Percentiles rank a stretch among this genome's conserved stretches.
These are phyloP conservation scores for Xenopus petersii DNA, from an alignment of 2,797 vertebrate genomes.

Conservation along the genomic window DNA sequence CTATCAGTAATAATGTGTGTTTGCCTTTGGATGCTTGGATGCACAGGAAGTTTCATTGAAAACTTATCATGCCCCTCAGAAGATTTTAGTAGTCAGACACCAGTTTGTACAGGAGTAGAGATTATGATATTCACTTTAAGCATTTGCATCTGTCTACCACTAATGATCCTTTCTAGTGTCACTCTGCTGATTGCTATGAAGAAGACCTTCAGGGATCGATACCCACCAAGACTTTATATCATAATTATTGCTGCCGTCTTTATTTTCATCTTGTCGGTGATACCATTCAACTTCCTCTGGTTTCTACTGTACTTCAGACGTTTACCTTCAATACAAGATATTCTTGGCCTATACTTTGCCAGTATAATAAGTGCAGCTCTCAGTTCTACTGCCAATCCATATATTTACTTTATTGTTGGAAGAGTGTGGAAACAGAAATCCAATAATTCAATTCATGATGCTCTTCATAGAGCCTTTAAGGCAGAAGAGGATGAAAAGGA, in stretches of 20 bases:
- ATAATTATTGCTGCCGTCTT: slow-evolving; percentile 28
- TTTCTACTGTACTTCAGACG: slow-evolving; percentile 25
- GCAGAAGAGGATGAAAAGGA: slow-evolving; percentile 3
- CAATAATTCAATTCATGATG: slow-evolving; percentile 9
- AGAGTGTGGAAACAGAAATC: slow-evolving; percentile 14
- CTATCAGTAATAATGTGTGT: not conserved
- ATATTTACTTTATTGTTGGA: slow-evolving; percentile 34
- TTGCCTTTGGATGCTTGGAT: slow-evolving; percentile 49
- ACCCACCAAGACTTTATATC: slow-evolving; percentile 21
- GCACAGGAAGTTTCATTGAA: slow-evolving; percentile 12
- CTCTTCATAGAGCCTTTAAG: slow-evolving; percentile 22
- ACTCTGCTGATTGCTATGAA: slow-evolving; percentile 9
- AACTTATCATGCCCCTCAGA: slow-evolving; percentile 24
- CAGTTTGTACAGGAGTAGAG: slow-evolving; percentile 8
- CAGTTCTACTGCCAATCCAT: slow-evolving; percentile 19
- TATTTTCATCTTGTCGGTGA: slow-evolving; percentile 22
- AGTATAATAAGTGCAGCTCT: not conserved
- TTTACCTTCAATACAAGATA: not conserved
- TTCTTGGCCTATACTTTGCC: not conserved
- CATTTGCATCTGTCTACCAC: slow-evolving; percentile 23
- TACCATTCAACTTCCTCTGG: slow-evolving; percentile 19
- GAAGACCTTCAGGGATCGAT: slow-evolving; percentile 4
- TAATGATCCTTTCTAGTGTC: slow-evolving; percentile 28
- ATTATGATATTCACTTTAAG: slow-evolving; percentile 22
- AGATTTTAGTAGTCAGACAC: not conserved